phyloP scores from a whole-genome alignment of 1,140 invertebrate genomes.

The Aphelinus atriplicis region DNA sequence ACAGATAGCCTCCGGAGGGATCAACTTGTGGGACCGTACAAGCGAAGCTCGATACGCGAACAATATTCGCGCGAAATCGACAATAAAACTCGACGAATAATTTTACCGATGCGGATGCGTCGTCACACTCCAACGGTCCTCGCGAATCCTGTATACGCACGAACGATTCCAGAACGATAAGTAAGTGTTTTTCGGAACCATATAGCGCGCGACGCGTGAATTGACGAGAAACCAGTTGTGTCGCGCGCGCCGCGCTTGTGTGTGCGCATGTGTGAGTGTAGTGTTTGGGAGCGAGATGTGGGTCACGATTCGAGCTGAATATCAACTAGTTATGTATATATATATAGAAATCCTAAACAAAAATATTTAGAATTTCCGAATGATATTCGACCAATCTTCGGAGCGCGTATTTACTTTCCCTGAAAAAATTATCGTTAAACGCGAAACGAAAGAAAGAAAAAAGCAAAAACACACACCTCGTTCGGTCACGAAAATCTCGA shows the following conservation, averaged over 20 bases:
- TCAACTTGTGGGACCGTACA: no score
- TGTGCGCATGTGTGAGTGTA: neutral
- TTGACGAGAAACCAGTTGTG: constrained; percentile 15
- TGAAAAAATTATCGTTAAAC: neutral
- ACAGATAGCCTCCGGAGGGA: no score
- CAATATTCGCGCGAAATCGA: no score
- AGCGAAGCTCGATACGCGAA: no score
- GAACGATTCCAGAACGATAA: no score
- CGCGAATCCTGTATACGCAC: no score
- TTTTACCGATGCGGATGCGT: no score
- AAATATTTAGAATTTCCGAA: constrained; percentile 8
- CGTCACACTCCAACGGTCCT: no score
- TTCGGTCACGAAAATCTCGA: no score
- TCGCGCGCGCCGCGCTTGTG: neutral
- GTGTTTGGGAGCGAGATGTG: constrained; percentile 9
- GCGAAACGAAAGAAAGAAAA: neutral
- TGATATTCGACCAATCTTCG: no score
- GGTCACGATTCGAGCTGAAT: constrained; percentile 26
- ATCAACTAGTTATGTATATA: constrained; percentile 14
- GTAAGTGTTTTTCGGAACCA: no score
- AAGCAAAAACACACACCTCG: neutral
- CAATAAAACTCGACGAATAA: no score
- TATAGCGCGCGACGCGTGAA: neutral
- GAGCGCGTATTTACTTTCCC: neutral
- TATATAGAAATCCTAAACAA: constrained; percentile 13